These are phyloP conservation scores for Amazona guildingii DNA, from an alignment of 2,113 vertebrate genomes.

Conservation along the genomic window DNA sequence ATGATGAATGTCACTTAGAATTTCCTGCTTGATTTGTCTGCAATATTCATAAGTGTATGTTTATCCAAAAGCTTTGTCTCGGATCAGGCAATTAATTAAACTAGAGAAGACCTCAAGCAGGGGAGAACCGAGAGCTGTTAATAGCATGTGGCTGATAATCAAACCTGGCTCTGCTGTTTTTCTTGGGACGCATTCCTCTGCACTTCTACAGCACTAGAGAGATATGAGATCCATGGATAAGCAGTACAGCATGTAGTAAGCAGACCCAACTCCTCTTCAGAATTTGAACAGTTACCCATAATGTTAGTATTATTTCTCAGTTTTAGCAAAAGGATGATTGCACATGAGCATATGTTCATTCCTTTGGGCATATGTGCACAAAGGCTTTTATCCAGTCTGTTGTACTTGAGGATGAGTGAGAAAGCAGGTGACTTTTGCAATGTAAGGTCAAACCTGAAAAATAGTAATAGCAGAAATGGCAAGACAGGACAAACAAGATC, in stretches of 20 bases:
- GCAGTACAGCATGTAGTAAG: not conserved
- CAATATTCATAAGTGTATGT: slow-evolving; percentile 12
- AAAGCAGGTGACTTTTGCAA: not conserved
- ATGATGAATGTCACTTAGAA: not conserved
- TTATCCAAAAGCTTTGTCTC: slow-evolving; percentile 48
- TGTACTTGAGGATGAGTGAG: not conserved
- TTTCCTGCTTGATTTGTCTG: not conserved
- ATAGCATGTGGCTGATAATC: not conserved
- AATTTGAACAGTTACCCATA: not conserved
- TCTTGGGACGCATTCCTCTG: not conserved
- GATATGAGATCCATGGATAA: not conserved
- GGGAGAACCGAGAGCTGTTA: not conserved
- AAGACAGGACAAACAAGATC: not conserved
- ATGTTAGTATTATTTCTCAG: not conserved
- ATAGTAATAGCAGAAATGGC: not conserved
- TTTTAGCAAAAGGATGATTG: not conserved
- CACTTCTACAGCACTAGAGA: not conserved
- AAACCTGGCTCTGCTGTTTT: not conserved
- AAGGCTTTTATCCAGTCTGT: not conserved
- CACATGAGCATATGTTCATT: not conserved
- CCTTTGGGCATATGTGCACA: not conserved
- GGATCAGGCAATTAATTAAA: slow-evolving; percentile 47
- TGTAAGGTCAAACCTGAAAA: not conserved
- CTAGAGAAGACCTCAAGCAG: slow-evolving; percentile 9
- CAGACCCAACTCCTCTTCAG: not conserved